Base-by-base conservation (phyloP, 2,113 vertebrate species). In the Leucosticte australis region DNA sequence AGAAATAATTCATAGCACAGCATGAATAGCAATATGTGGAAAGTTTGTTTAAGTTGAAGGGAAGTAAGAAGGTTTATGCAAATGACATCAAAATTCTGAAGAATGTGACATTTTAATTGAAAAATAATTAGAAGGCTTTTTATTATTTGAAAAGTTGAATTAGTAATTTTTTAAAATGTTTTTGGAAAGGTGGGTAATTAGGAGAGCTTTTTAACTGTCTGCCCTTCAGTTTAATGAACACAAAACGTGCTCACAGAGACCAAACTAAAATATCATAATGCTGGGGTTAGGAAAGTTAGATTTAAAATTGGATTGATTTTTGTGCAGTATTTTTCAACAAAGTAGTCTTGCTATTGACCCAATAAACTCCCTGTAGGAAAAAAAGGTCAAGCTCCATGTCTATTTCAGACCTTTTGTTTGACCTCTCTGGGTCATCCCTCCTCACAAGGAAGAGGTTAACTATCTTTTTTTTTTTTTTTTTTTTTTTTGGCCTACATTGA, bases 11-110 rank as follows among this genome's bases (percentile, higher is more conserved):
- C 60, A 75, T 81, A 75, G 44, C 26, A 74, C n/a, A 84, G 21
- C 9, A 76, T 80, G 79, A 82, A 90, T 42, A 95, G 31, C 27
- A 93, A 60, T 92, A 62, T 28, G 18, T 35, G 62, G 55, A 90
- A 96, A 88, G 37, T 91, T 92, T 95, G 82, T 91, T 92, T 87
- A 95, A 95, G 55, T 44, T 93, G 77, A 56, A 90, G 27, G 13
- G 39, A 71, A 92, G 74, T 85, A 71, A 85, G 33, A 64, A 62
- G 7, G 18, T 71, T 94, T 90, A 91, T 91, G 69, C 42, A 89
- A 94, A 82, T 92, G 74, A 44, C 35, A 71, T 37, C 92, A 92
- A 80, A 41, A 89, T 57, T 82, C 44, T 75, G 21, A 95, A 82
- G 37, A 78, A 76, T 57, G 18, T 60, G 78, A 69, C 23, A 35